phyloP scores from a whole-genome alignment of 2,113 vertebrate genomes.

The Tricholaema leucomelas region DNA sequence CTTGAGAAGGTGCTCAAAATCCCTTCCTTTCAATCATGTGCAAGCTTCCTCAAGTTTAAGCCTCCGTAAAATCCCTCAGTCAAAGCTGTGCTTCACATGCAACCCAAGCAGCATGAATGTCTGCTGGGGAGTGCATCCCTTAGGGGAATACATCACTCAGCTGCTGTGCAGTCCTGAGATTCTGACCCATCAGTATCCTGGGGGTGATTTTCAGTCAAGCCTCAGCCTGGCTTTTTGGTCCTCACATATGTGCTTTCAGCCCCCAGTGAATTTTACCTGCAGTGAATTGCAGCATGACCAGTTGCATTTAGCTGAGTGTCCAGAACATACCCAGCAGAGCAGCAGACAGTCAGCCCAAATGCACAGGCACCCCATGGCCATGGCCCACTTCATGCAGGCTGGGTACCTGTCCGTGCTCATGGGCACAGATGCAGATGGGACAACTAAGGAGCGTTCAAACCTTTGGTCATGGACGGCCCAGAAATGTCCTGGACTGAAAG shows the following conservation, averaged over 20 bases:
- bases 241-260: not conserved
- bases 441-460: not conserved
- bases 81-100: not conserved
- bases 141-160: not conserved
- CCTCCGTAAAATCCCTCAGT: not conserved
- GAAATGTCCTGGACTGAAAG: not conserved
- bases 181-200: not conserved
- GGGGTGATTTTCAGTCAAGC: not conserved
- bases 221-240: not conserved
- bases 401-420: not conserved
- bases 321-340: not conserved
- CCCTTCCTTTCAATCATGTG: not conserved
- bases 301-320: not conserved
- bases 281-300: not conserved
- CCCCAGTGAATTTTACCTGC: not conserved
- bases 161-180: not conserved
- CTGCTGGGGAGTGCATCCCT: not conserved
- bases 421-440: not conserved
- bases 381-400: not conserved
- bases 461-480: slow-evolving; percentile 3
- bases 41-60: not conserved
- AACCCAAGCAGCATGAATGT: not conserved
- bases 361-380: not conserved
- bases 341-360: not conserved
- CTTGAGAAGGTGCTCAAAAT: not conserved